These are phyloP conservation scores for Tupiocoris notatus DNA, from an alignment of 2,888 invertebrate species.

Conservation along the genomic window DNA sequence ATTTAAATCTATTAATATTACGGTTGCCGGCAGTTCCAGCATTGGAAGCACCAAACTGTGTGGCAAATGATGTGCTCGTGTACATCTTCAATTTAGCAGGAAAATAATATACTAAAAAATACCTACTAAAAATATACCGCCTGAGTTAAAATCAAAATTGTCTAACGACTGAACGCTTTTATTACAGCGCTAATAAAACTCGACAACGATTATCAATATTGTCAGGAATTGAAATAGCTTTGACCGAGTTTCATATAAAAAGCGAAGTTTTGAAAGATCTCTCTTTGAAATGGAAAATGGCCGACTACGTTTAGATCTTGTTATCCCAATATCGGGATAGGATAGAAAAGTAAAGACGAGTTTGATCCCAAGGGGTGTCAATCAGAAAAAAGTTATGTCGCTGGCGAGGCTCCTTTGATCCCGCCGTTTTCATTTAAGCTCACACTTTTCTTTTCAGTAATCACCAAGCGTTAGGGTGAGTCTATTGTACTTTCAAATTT, in stretches of 20 bases:
- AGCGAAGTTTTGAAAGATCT: neutral
- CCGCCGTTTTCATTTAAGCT: conserved; percentile 30
- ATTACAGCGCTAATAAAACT: neutral
- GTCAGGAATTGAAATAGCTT: too few species aligned
- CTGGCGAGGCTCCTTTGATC: conserved; percentile 22
- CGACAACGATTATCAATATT: too few species aligned
- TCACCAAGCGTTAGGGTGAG: conserved; percentile 11
- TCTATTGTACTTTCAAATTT: conserved; percentile 34
- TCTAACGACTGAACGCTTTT: neutral
- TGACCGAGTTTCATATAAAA: neutral
- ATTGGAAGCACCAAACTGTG: too few species aligned
- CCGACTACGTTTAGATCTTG: neutral
- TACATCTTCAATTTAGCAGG: too few species aligned
- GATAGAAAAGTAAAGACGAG: conserved; percentile 6
- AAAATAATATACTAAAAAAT: too few species aligned
- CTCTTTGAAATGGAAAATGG: conserved; percentile 20
- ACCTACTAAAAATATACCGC: too few species aligned
- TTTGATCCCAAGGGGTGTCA: conserved; percentile 31
- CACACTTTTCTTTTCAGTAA: conserved; percentile 29
- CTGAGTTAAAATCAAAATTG: neutral
- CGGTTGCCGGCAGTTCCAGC: too few species aligned
- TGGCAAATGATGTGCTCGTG: too few species aligned
- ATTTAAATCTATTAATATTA: too few species aligned
- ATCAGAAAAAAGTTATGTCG: conserved; percentile 25
- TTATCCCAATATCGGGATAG: conserved; percentile 12